These are phyloP conservation scores for Strix aluco DNA, from an alignment of 2,113 vertebrate species.

Conservation along the genomic window DNA sequence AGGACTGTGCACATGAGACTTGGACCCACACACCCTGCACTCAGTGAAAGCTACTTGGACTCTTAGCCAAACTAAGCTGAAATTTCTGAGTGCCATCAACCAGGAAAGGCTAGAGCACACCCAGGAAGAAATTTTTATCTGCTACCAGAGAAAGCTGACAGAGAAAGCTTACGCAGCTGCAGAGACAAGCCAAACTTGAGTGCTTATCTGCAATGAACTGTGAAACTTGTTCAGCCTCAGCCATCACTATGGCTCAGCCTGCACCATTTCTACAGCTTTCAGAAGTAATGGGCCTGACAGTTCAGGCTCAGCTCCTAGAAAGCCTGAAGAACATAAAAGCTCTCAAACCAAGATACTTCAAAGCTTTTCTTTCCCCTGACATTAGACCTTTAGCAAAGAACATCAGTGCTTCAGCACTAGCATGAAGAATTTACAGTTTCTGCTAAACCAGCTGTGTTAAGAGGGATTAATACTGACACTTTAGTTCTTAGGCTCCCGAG, in stretches of 20 bases:
- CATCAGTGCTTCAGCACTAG: neutral
- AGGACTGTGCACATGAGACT: neutral
- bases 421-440: neutral
- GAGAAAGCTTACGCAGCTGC: neutral
- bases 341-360: neutral
- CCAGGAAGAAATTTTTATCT: neutral
- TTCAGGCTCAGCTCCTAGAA: neutral
- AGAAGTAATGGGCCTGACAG: constrained; percentile 12
- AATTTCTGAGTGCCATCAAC: neutral
- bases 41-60: neutral
- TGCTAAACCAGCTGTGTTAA: neutral
- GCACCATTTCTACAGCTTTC: neutral
- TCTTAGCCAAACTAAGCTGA: neutral
- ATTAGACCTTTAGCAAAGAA: too few species aligned
- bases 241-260: neutral
- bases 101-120: neutral
- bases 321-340: neutral
- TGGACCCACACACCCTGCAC: neutral
- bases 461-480: neutral
- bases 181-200: neutral
- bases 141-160: neutral
- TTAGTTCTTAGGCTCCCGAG: neutral
- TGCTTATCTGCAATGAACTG: neutral
- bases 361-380: too few species aligned
- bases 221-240: constrained; percentile 12